Evolutionary conservation across 2,797 vertebrate genomes (phyloP).

Genomic region (Rallus crepitans): DNA sequence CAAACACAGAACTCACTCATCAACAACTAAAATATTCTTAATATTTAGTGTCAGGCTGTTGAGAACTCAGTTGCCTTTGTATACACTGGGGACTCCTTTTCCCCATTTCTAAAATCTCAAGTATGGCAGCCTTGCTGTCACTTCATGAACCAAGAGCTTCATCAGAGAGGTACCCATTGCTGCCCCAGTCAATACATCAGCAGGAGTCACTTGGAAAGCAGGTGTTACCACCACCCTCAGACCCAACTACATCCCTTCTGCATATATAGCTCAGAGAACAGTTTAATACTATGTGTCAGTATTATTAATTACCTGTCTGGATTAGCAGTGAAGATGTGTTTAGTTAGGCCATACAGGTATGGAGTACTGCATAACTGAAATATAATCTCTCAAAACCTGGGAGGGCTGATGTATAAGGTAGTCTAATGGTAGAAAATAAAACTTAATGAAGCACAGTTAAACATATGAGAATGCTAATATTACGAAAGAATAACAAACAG

Average conservation of each 20-base stretch:
- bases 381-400: conserved; percentile 22
- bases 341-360: conserved; percentile 35
- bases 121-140: neutral
- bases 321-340: conserved; percentile 30
- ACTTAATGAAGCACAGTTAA: conserved; percentile 48
- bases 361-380: conserved; percentile 40
- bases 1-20: neutral
- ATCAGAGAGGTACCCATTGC: neutral
- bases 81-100: neutral
- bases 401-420: neutral
- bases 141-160: neutral
- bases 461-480: conserved; percentile 29
- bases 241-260: neutral
- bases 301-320: conserved; percentile 50
- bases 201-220: neutral
- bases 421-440: conserved; percentile 53
- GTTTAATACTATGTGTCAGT: conserved; percentile 30
- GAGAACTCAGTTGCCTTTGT: neutral
- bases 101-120: neutral
- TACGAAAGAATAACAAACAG: conserved; percentile 53
- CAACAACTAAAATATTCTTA: neutral
- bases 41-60: neutral
- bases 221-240: neutral
- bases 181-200: neutral
- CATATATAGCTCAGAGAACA: neutral